These are phyloP conservation scores for Plutomurus gul DNA, from an alignment of 1,140 invertebrate species.

Conservation along the genomic window DNA sequence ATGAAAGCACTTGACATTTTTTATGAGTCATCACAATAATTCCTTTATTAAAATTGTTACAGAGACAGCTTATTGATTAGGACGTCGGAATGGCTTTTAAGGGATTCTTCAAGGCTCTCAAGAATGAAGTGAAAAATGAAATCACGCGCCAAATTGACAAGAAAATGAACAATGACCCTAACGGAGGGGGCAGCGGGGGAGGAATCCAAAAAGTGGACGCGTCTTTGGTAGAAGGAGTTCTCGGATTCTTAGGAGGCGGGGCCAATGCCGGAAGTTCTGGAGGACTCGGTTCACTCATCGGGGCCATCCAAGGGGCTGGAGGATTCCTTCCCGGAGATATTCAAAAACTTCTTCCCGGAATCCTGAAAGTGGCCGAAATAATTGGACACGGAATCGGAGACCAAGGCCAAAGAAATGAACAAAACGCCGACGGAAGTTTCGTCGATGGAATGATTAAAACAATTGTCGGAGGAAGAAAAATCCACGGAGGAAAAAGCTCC, in stretches of 20 bases:
- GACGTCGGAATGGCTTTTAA: constrained; percentile 47
- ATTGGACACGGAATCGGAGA: constrained; percentile 52
- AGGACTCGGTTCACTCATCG: constrained; percentile 23
- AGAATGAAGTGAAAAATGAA: constrained; percentile 50
- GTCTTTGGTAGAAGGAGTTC: constrained; percentile 40
- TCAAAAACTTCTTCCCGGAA: constrained; percentile 40
- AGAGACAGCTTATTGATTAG: no score
- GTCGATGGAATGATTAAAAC: constrained; percentile 51
- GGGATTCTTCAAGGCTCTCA: constrained; percentile 52
- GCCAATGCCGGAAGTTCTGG: constrained; percentile 29
- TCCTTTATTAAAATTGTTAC: no score
- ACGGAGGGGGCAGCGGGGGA: background rate
- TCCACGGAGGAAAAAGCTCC: constrained; percentile 42
- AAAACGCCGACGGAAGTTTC: constrained; percentile 45
- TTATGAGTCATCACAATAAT: no score
- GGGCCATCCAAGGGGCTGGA: constrained; percentile 43
- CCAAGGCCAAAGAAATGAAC: constrained; percentile 47
- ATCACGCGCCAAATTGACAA: constrained; percentile 38
- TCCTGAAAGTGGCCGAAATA: constrained; percentile 51
- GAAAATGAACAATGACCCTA: background rate
- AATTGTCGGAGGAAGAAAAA: constrained; percentile 49
- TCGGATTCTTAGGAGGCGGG: constrained; percentile 36
- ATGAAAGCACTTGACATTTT: no score
- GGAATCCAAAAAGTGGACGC: constrained; percentile 1
- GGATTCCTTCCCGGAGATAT: constrained; percentile 45